These are phyloP conservation scores for Pelobates cultripes DNA, from an alignment of 2,797 vertebrate genomes.

Conservation along the genomic window DNA sequence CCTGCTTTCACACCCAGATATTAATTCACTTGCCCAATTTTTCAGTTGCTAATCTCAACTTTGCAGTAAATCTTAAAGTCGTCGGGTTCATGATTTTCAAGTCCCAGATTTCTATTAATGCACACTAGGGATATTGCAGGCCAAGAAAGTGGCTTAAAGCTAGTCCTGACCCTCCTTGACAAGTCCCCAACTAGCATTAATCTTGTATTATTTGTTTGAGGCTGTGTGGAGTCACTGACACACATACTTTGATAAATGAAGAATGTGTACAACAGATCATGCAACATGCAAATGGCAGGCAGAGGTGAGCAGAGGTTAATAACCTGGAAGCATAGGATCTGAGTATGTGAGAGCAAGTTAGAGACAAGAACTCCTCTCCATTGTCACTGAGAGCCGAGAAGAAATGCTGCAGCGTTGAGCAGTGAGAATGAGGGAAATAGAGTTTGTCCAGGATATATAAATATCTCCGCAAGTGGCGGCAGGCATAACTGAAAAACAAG, in stretches of 20 bases:
- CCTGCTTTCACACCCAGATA: too few relatives aligned
- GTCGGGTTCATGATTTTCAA: too few relatives aligned
- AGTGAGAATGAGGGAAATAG: conserved; percentile 78
- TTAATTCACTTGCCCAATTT: too few relatives aligned
- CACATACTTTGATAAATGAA: background rate
- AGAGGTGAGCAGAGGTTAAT: conserved; percentile 77
- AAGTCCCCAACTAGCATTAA: too few relatives aligned
- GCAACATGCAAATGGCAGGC: conserved; percentile 64
- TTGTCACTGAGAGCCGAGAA: conserved; percentile 80
- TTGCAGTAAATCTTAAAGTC: too few relatives aligned
- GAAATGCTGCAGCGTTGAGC: conserved; percentile 78
- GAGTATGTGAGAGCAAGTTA: conserved; percentile 84
- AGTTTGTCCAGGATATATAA: conserved; percentile 83
- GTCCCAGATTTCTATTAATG: too few relatives aligned
- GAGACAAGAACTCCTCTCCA: conserved; percentile 82
- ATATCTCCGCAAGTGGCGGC: conserved; percentile 86
- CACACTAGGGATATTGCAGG: too few relatives aligned
- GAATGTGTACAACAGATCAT: conserved; percentile 32
- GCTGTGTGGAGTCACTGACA: too few relatives aligned
- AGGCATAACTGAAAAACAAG: conserved; percentile 84
- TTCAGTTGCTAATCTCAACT: too few relatives aligned
- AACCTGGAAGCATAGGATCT: conserved; percentile 85
- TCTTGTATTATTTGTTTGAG: too few relatives aligned
- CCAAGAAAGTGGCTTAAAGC: too few relatives aligned
- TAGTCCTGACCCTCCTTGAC: too few relatives aligned